Conservation (phyloP, 1,140 invertebrate genomes). For the Dreissena polymorpha region DNA sequence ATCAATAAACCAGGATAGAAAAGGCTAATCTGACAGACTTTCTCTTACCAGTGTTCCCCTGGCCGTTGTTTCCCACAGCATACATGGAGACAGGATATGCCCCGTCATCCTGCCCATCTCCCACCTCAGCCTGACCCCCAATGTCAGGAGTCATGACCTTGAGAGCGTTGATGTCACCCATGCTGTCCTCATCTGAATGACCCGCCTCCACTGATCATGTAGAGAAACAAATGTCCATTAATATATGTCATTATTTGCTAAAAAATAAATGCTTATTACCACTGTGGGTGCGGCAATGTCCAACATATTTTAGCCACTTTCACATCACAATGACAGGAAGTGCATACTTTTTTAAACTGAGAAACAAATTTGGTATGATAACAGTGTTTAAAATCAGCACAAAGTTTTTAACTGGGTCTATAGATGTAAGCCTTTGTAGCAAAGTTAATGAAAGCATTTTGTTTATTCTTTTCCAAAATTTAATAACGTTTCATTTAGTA, state of each 20-base stretch:
- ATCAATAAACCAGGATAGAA: no score
- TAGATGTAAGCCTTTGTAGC: no score
- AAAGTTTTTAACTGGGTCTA: no score
- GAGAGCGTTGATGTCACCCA: slow-evolving; percentile 17
- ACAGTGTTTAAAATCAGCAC: no score
- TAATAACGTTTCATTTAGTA: no score
- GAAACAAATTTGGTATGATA: no score
- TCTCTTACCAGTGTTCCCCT: slow-evolving; percentile 1
- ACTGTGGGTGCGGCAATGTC: background rate
- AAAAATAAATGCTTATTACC: no score
- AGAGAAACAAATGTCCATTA: background rate
- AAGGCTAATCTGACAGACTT: background rate
- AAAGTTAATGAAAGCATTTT: no score
- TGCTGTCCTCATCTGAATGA: slow-evolving; percentile 52
- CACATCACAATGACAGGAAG: no score
- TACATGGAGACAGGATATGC: slow-evolving; percentile 48
- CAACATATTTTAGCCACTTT: background rate
- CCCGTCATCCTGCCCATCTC: slow-evolving; percentile 18
- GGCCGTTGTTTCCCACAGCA: slow-evolving; percentile 20
- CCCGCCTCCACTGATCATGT: slow-evolving; percentile 37
- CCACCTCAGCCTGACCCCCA: slow-evolving; percentile 7
- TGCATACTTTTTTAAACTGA: no score
- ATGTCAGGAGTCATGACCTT: slow-evolving; percentile 20
- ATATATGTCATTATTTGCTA: background rate
- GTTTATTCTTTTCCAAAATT: no score